Base-by-base conservation (phyloP, 2,113 vertebrate genomes). In the Melospiza georgiana region DNA sequence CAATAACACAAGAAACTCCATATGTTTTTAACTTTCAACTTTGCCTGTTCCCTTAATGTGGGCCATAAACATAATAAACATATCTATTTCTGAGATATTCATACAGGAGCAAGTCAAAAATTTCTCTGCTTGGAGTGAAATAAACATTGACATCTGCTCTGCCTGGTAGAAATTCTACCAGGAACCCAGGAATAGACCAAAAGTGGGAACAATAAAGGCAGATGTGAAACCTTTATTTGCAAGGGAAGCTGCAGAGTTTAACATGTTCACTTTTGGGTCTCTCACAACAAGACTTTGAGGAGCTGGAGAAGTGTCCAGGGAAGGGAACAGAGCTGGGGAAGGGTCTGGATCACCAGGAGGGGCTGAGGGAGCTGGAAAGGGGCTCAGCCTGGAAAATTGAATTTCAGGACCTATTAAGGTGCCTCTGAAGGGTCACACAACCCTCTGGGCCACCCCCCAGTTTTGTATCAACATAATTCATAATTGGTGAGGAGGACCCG, bases 11-110 rank as follows among this genome's bases (percentile, higher is more conserved):
- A 77, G 68, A 59, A 90, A 23, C 44, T 88, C 92, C 79, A 68
- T 90, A 94, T 93, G 84, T 43, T 89, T 84, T 87, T 71, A 78
- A 55, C 57, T 86, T 71, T 71, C 75, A 48, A 48, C 23, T 87
- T 82, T 75, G 23, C 10, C 25, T 65, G 5, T 46, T 94, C 58
- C 16, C 22, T 77, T 88, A 71, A 67, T n/a, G 61, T 93, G 67
- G 33, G 35, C 82, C 81, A 59, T 43, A 83, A 80, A 80, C 6
- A 4, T 18, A 18, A 59, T 43, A 83, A 77, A 80, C 7, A 3
- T 15, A 18, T 79, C 48, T 82, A 19, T n/a, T 89, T 35, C 59
- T 39, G 41, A 68, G 57, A 48, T 41, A 10, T 41, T 74, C 35
- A 46, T 6, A 49, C 1, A 31, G 39, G 22, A 95, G 8, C 11